These are phyloP conservation scores for Xenopus petersii DNA, from an alignment of 2,797 vertebrate genomes.

Conservation along the genomic window DNA sequence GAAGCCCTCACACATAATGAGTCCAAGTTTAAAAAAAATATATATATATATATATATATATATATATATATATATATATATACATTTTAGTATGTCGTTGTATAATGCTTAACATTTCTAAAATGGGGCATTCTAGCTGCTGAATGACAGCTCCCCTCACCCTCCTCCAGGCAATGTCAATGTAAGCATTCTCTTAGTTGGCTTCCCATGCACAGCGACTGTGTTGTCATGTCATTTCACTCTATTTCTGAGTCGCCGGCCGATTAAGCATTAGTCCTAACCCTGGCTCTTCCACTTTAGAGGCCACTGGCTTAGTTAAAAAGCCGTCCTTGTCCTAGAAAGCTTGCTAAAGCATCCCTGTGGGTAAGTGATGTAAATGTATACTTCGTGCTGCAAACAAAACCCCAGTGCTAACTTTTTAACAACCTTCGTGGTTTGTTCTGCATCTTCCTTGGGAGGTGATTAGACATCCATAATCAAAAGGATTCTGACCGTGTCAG, in stretches of 20 bases:
- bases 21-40: too few species aligned
- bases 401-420: slow-evolving; percentile 24
- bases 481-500: slow-evolving; percentile 42
- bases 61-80: too few species aligned
- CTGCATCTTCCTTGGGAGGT: slow-evolving; percentile 29
- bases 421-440: slow-evolving; percentile 24
- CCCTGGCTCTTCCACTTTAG: not conserved
- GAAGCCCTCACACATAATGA: too few species aligned
- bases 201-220: not conserved
- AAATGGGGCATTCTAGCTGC: too few species aligned
- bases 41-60: too few species aligned
- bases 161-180: not conserved
- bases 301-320: not conserved
- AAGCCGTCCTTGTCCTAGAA: not conserved
- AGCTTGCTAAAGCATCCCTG: not conserved
- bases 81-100: too few species aligned
- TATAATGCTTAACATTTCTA: too few species aligned
- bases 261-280: not conserved
- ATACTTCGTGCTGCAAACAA: slow-evolving; percentile 1
- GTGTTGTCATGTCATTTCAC: not conserved
- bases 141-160: too few species aligned
- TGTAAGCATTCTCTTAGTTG: too few species aligned
- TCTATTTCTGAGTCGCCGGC: not conserved
- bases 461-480: slow-evolving; percentile 42
- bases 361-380: slow-evolving; percentile 19